Base-by-base conservation (phyloP, 2,888 invertebrate species). In the Drosophila austrosaltans region DNA sequence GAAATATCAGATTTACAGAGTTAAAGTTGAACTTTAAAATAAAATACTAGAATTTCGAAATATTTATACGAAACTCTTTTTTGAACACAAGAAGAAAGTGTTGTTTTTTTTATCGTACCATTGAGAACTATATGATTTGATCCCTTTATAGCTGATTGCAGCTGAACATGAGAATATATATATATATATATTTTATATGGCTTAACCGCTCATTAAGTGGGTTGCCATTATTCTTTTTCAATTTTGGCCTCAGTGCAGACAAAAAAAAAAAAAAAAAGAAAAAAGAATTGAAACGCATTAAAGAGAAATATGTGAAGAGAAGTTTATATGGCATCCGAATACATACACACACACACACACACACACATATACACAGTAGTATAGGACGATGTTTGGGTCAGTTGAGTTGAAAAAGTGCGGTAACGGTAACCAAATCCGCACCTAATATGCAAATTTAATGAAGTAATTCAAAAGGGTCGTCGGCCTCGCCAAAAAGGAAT, bases 361-460 rank as follows among this genome's bases (percentile, higher is more conserved):
- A n/a, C n/a, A n/a, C n/a, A 30, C 39, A 12, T 7, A 20, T 12
- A n/a, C 16, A 57, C 32, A 39, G 12, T 16, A 30, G 16, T 42
- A 7, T 42, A 39, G 60, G 44, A 12, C 32, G 20, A 58, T 32
- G 4, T 36, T 57, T 57, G 68, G 22, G 53, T 10, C 40, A 53
- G 65, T 56, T 16, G 44, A 67, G 66, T 59, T 81, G 61, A 72
- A 77, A 75, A 75, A 78, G 60, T 83, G 81, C 68, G 82, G 82
- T 62, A 81, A 77, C 72, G 72, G 69, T 84, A 77, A 78, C 75
- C 79, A 87, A 88, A 81, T 87, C 82, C 89, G 72, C 76, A 84
- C 87, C 85, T 84, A 87, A 89, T 85, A 89, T 89, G 89, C 84
- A 89, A 87, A 83, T 87, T 86, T 89, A 87, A 87, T 87, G 89